Evolutionary conservation across 2,888 invertebrate species (phyloP), one percentile per base, ranked within the genome.

Genomic region (Drosophila flavopinicola): DNA sequence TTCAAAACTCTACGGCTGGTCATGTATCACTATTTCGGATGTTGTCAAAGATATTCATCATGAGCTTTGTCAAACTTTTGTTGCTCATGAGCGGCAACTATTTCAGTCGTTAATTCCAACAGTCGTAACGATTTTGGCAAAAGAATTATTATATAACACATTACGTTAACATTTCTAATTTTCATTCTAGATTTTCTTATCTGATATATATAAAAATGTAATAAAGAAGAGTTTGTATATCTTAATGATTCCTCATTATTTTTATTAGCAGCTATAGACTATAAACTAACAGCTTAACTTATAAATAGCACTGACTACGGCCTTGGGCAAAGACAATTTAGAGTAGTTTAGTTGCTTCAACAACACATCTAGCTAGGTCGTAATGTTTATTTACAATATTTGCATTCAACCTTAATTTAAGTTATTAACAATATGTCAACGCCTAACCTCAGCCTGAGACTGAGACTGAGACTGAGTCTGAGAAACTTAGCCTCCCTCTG

Each of bases 331-430:
- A 37, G 5, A 6, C n/a, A 7, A 35, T 7, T 1, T 7, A 7
- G 6, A 10, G 15, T 61, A 63, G 63, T 61, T 59, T 13, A 63
- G 35, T 35, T 20, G 24, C n/a, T 47, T 35, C 30, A 63, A n/a
- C 45, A n/a, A 58, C 29, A 30, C 13, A 39, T 13, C 30, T 1
- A 3, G 3, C 49, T 23, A 63, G 64, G 65, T 24, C 35, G 27
- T 13, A 38, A 27, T 44, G 25, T 44, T 42, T 48, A 66, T 44
- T 39, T 49, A 20, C 20, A 25, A 9, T 17, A 83, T 85, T 83
- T 85, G 63, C 82, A 77, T 80, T 42, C 57, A 68, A 35, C 87
- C 85, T 79, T 57, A 72, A 78, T 47, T 52, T 29, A 13, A 24
- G 44, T 45, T 30, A 56, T 42, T 42, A 48, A 41, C 39, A 10